A percentile compares a stretch with the other conserved stretches of the same genome.
Conservation (phyloP, 2,113 vertebrate species). For the Labeo rohita region DNA sequence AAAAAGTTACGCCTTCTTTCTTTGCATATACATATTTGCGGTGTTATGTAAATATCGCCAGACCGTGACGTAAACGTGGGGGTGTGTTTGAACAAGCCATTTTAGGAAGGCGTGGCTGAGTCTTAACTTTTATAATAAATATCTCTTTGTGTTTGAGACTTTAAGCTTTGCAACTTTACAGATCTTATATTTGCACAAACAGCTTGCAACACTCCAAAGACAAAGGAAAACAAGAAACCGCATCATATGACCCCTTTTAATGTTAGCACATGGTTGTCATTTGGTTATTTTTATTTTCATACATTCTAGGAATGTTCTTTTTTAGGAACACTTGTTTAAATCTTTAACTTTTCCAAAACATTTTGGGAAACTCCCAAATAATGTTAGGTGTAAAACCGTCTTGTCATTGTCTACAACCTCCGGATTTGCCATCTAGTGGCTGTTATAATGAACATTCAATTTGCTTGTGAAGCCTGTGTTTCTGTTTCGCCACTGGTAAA, state of each 20-base stretch:
- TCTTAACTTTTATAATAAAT: no score
- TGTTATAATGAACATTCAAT: not conserved
- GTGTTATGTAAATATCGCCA: no score
- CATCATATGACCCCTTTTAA: not conserved
- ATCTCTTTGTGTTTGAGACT: no score
- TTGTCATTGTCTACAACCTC: not conserved
- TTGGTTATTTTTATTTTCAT: not conserved
- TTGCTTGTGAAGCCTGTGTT: slow-evolving; percentile 2
- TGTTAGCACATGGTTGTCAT: not conserved
- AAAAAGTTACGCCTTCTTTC: no score
- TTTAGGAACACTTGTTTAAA: not conserved
- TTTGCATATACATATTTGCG: no score
- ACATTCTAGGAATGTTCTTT: not conserved
- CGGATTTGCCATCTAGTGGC: slow-evolving; percentile 1
- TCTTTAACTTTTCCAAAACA: not conserved
- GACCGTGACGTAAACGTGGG: no score
- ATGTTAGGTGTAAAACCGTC: not conserved
- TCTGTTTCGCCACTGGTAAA: not conserved
- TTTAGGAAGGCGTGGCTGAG: no score
- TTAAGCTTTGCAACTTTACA: no score
- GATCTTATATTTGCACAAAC: no score
- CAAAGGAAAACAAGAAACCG: no score
- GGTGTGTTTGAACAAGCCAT: no score
- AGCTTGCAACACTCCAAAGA: no score
- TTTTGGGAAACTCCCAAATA: not conserved